A percentile compares a stretch with the other conserved stretches of the same genome.
Evolutionary conservation across 2,888 invertebrate species (phyloP).

Genomic region (Helleia helle): DNA sequence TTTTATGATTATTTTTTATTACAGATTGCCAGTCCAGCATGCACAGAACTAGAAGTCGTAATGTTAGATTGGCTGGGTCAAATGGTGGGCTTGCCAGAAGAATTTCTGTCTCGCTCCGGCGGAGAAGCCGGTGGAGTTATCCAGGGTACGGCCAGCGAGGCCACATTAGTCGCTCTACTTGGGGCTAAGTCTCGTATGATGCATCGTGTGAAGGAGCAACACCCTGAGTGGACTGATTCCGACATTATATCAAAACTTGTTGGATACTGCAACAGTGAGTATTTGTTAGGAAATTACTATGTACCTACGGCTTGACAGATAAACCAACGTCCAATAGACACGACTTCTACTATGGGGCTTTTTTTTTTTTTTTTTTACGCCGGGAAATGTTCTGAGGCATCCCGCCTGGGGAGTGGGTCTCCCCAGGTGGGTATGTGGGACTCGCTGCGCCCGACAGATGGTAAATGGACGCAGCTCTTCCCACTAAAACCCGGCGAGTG

Average conservation of each 20-base stretch:
- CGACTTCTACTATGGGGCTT: too few species aligned
- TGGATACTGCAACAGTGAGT: slow-evolving; percentile 88
- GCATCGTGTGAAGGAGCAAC: slow-evolving; percentile 77
- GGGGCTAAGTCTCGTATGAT: slow-evolving; percentile 88
- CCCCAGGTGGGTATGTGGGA: too few species aligned
- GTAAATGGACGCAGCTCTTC: too few species aligned
- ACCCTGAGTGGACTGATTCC: slow-evolving; percentile 83
- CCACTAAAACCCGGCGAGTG: too few species aligned
- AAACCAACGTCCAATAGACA: too few species aligned
- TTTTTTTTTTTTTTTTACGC: too few species aligned
- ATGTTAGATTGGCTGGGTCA: slow-evolving; percentile 97
- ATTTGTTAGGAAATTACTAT: background rate
- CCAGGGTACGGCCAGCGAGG: slow-evolving; percentile 95
- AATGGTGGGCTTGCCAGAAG: slow-evolving; percentile 89
- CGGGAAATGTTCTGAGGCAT: too few species aligned
- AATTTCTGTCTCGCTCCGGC: slow-evolving; percentile 87
- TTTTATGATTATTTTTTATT: slow-evolving; percentile 21
- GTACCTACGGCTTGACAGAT: too few species aligned
- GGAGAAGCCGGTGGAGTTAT: slow-evolving; percentile 93
- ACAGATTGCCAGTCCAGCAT: slow-evolving; percentile 94
- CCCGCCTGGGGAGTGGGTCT: too few species aligned
- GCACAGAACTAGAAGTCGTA: slow-evolving; percentile 95
- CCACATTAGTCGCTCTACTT: slow-evolving; percentile 92
- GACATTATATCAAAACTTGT: slow-evolving; percentile 86
- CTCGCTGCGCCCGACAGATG: too few species aligned